Evolutionary conservation across 2,113 vertebrate genomes (phyloP), one percentile per base, ranked within the genome.

Genomic region (Siniperca chuatsi): DNA sequence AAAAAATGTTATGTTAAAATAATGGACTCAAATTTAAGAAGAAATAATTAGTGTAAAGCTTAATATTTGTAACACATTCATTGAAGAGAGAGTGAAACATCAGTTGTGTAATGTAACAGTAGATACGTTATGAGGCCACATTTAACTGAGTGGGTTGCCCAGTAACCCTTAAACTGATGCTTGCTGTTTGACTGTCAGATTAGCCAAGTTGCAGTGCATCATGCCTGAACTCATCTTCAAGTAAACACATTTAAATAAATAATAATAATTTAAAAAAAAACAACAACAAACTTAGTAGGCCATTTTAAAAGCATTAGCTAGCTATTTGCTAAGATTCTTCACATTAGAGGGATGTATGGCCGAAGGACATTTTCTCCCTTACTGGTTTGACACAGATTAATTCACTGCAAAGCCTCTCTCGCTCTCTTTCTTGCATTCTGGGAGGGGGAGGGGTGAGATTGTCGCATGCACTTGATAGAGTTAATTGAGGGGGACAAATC

Each of bases 401-500:
- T 42, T 62, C 69, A 67, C 15, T 74, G 52, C 1, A 4, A 78
- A 40, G 75, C 8, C 54, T 79, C 69, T 33, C 75, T 44, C 55
- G 3, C 25, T 57, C 25, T 42, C 4, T 48, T 10, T 75, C 20
- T 66, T 66, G 9, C 29, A 55, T 11, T 77, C 60, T 60, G 66
- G 25, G 66, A 44, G 54, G 37, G 9, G 57, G 70, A 57, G 70
- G 57, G 65, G 62, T 37, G 23, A 65, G 2, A 33, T 2, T 44
- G 52, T 54, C 2, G 0, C 42, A 67, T 73, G 25, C 35, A 44
- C 5, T 62, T 62, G 20, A 61, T 62, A 11, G 20, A 80, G 57
- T 69, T 70, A 74, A 78, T 62, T 74, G 61, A 74, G 46, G 44
- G 52, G 25, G 62, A 54, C 13, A 40, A 65, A 50, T 72, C 23